A percentile compares a stretch with the other conserved stretches of the same genome.
Conservation (phyloP, 2,113 vertebrate species). For the Solea solea region DNA sequence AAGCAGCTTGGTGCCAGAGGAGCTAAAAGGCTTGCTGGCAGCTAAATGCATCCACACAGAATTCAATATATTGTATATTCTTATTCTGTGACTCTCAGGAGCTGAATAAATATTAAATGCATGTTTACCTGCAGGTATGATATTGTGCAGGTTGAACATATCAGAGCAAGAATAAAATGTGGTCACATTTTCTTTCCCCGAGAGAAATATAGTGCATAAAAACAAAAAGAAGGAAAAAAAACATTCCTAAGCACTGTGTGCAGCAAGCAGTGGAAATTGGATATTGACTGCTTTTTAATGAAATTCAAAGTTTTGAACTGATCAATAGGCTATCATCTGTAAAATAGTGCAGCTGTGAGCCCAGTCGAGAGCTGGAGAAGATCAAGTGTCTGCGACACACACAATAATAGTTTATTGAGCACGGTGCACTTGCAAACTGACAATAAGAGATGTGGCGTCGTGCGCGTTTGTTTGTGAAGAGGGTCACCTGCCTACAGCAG, state of each 20-base stretch:
- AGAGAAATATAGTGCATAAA: slow-evolving; percentile 62
- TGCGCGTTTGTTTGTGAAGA: slow-evolving; percentile 62
- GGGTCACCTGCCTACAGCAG: slow-evolving; percentile 73
- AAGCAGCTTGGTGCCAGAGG: slow-evolving; percentile 60
- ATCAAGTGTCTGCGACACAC: slow-evolving; percentile 61
- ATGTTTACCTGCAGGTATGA: slow-evolving; percentile 53
- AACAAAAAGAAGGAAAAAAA: slow-evolving; percentile 51
- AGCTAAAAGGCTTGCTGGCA: slow-evolving; percentile 80
- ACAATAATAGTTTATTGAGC: slow-evolving; percentile 63
- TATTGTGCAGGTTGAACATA: slow-evolving; percentile 53
- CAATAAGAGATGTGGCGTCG: slow-evolving; percentile 45
- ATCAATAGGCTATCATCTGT: slow-evolving; percentile 82
- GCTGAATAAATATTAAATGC: slow-evolving; percentile 60
- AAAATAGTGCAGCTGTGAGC: slow-evolving; percentile 76
- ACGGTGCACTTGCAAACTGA: slow-evolving; percentile 38
- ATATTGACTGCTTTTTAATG: slow-evolving; percentile 84
- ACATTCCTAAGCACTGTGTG: slow-evolving; percentile 65
- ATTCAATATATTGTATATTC: slow-evolving; percentile 50
- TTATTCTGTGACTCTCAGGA: slow-evolving; percentile 39
- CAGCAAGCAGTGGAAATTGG: slow-evolving; percentile 81
- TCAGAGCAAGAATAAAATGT: slow-evolving; percentile 50
- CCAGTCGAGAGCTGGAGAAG: slow-evolving; percentile 31
- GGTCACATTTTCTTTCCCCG: slow-evolving; percentile 41
- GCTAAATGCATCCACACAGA: slow-evolving; percentile 62
- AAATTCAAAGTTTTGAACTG: slow-evolving; percentile 83